Evolutionary conservation across 2,888 invertebrate genomes (phyloP), one percentile per base, ranked within the genome.

Genomic region (Uloborus plumipes): DNA sequence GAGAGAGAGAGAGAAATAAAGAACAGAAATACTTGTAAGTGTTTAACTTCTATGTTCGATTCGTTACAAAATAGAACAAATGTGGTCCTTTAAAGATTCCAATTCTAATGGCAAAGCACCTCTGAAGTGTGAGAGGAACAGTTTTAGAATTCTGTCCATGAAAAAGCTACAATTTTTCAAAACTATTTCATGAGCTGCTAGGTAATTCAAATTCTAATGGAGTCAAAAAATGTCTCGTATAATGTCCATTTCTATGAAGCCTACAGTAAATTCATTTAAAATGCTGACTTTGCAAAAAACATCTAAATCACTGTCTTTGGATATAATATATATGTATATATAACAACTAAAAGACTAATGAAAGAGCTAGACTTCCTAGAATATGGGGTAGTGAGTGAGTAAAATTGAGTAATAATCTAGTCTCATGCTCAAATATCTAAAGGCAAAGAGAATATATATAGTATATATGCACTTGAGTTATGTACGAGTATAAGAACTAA

Each of bases 181-280:
- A 66, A 49, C 79, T 80, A 67, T 61, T 73, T 62, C 59, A 62
- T 66, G 66, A 66, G 55, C 58, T 65, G 55, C 80, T 80, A 80
- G 50, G 58, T 64, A 74, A 74, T 80, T 62, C 62, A 66, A 59
- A 80, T 55, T 66, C 70, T 74, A 80, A 80, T 67, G 58, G 61
- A 80, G 80, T 82, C 69, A 62, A 66, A 81, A 72, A 47, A 22
- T 51, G 72, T 61, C 47, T 55, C n/a, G 51, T 67, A 49, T 49
- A 53, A 73, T 66, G 61, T 67, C 73, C 62, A 67, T 80, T 65
- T 20, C 79, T 80, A 80, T 61, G 61, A 80, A 80, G 79, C 73
- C 79, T 80, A 77, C 39, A 64, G 65, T 77, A 80, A 78, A 73
- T 80, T 67, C 71, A 80, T 73, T 80, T 80, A 80, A 80, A 80